A percentile compares a stretch with the other conserved stretches of the same genome.
These are phyloP conservation scores for Ctenomys sociabilis DNA, from an alignment of 2,113 vertebrate species.

Conservation along the genomic window DNA sequence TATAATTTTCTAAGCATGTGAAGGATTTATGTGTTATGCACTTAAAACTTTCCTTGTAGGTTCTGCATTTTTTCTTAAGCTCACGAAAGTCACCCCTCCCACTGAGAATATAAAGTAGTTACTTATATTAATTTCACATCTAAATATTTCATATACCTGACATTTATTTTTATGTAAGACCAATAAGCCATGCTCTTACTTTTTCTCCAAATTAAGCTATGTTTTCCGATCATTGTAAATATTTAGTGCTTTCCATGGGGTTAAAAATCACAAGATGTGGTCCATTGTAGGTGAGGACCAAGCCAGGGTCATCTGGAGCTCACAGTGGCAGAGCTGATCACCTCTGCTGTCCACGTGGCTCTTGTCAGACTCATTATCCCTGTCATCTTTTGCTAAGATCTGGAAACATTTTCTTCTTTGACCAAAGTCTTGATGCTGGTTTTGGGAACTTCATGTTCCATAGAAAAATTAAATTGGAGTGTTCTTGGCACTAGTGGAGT, in stretches of 20 bases:
- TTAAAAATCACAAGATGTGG: background rate
- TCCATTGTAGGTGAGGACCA: background rate
- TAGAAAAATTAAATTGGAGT: background rate
- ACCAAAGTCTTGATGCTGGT: background rate
- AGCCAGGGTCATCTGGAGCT: background rate
- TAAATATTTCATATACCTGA: background rate
- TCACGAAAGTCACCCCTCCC: background rate
- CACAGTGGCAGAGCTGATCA: background rate
- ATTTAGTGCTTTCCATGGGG: background rate
- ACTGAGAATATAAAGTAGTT: background rate
- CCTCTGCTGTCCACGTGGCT: background rate
- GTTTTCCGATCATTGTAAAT: slow-evolving; percentile 31
- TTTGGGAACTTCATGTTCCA: background rate
- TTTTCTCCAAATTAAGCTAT: background rate
- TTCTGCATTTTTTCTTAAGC: background rate
- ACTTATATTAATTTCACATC: slow-evolving; percentile 7
- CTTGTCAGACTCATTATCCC: background rate
- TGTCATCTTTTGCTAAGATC: background rate
- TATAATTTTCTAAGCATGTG: slow-evolving; percentile 17
- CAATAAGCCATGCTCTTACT: background rate
- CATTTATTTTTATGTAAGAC: slow-evolving; percentile 10
- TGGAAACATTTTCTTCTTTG: slow-evolving; percentile 3
- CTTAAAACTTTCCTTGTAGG: background rate
- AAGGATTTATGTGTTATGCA: background rate
- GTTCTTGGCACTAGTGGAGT: background rate